A percentile compares a stretch with the other conserved stretches of the same genome.
Evolutionary conservation across 2,888 invertebrate species (phyloP).

Genomic region (Cordilura impudica): DNA sequence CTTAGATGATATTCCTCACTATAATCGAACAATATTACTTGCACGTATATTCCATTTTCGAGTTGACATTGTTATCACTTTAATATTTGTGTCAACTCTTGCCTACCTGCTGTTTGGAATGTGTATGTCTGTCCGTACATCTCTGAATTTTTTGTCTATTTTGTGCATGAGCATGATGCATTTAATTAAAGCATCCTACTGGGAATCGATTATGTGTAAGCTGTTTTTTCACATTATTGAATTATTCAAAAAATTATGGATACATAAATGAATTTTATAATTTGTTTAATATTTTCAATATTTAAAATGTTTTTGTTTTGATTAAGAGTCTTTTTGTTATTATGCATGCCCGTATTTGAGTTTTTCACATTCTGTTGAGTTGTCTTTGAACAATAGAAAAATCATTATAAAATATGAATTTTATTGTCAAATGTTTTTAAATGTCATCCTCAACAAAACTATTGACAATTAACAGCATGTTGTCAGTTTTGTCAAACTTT

Average conservation of each 20-base stretch:
- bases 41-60: neutral
- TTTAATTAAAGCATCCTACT: conserved; percentile 40
- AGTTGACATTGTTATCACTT: conserved; percentile 32
- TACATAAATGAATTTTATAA: conserved; percentile 16
- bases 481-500: conserved; percentile 7
- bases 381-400: conserved; percentile 40
- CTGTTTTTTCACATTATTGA: conserved; percentile 13
- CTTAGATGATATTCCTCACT: conserved; percentile 10
- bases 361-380: neutral
- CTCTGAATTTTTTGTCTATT: neutral
- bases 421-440: conserved; percentile 32
- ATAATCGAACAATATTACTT: conserved; percentile 20
- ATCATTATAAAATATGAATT: conserved; percentile 52
- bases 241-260: too few species aligned
- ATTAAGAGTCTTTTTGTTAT: neutral
- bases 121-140: neutral
- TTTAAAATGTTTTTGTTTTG: neutral
- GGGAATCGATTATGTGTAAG: conserved; percentile 41
- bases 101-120: neutral
- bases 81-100: neutral
- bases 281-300: conserved; percentile 1
- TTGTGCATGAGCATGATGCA: conserved; percentile 6
- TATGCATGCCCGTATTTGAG: neutral
- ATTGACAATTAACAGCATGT: conserved; percentile 61
- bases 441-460: conserved; percentile 15